phyloP scores from a whole-genome alignment of 2,797 vertebrate genomes.

The Schizothorax lantsangensis region DNA sequence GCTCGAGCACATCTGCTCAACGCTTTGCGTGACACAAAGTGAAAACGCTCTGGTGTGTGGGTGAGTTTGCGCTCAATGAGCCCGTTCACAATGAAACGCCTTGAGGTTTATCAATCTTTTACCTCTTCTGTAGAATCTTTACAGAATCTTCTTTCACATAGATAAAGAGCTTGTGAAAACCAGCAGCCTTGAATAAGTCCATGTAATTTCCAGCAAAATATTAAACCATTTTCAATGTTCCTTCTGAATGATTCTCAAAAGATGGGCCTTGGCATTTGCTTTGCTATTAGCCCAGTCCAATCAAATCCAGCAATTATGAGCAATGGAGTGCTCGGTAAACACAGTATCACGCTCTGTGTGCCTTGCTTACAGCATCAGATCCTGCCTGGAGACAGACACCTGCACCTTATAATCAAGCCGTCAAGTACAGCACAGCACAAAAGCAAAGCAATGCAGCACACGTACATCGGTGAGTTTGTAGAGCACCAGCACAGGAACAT shows the following conservation, averaged over 20 bases:
- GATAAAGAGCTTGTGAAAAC: background rate
- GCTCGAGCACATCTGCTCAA: background rate
- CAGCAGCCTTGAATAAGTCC: conserved; percentile 44
- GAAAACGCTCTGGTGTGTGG: conserved; percentile 39
- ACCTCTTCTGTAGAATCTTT: background rate
- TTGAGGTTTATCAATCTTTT: conserved; percentile 27
- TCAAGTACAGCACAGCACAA: background rate
- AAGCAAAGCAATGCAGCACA: background rate
- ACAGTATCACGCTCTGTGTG: background rate
- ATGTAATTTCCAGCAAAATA: conserved; percentile 1
- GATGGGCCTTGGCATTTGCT: conserved; percentile 14
- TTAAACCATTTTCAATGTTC: background rate
- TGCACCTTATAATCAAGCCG: background rate
- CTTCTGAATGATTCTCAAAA: background rate
- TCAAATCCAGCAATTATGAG: background rate
- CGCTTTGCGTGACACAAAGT: background rate
- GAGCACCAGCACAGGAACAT: background rate
- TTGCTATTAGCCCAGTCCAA: background rate
- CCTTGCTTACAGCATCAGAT: background rate
- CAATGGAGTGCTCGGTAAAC: background rate
- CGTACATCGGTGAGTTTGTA: background rate
- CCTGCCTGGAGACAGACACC: background rate
- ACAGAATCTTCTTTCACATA: background rate
- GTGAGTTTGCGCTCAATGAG: conserved; percentile 6
- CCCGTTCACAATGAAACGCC: conserved; percentile 15